Base-by-base conservation (phyloP, 1,140 invertebrate species). In the Calephelis virginiensis region DNA sequence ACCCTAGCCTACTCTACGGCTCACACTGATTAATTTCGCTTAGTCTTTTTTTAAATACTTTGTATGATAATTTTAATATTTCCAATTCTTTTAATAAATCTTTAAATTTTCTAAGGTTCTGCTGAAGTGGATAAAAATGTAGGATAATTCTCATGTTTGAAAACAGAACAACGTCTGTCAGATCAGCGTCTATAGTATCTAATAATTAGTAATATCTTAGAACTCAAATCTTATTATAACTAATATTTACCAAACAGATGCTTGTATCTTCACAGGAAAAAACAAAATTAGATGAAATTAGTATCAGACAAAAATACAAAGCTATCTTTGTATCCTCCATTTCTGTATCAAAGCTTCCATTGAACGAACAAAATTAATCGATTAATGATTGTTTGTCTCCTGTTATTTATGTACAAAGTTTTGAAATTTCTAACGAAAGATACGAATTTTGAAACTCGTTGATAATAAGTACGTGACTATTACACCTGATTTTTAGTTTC, bases 191-290 rank as follows among this genome's bases (percentile, higher is more conserved):
- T 28, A 28, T 28, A 17, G 17, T 28, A 3, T 2, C 28, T 28
- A 28, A 28, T 2, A 28, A 28, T 4, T 28, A 3, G 0, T 28
- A 4, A 28, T 28, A 28, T 28, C 28, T 28, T 4, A 28, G 28
- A 28, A 28, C 28, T 28, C 28, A 28, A 28, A 28, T 28, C 28
- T 28, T 28, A 28, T 28, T 28, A 28, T 4, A 28, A 28, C 28
- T 28, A 61, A 53, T 50, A 64, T 73, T 60, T 84, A 89, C 86
- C 87, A 90, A 73, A 73, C 86, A 86, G 37, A 86, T 59, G 43
- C 73, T 82, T 64, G 86, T 89, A 14, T 86, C 86, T 46, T 75
- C 72, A 50, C 86, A 89, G 7, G 85, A 80, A 1, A 70, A 66
- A 7, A 78, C 73, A 45, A 71, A 72, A 13, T 66, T 78, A 0